phyloP scores from a whole-genome alignment of 2,797 vertebrate genomes.

The Typhlichthys eigenmanni region DNA sequence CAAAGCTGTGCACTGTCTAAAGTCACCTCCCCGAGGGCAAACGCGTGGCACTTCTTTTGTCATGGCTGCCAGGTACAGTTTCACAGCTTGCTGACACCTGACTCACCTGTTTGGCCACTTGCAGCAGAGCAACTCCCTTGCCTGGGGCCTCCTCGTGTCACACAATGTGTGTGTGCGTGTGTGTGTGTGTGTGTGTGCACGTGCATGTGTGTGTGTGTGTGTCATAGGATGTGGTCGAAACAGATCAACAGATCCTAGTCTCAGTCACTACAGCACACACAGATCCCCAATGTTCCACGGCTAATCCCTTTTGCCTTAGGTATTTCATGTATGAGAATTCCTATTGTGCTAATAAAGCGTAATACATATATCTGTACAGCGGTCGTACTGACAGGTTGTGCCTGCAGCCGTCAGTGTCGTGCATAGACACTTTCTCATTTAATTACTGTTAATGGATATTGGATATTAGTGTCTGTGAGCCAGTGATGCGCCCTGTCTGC shows the following conservation, averaged over 20 bases:
- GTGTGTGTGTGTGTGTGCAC: conserved; percentile 47
- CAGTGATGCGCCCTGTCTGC: conserved; percentile 10
- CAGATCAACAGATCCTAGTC: conserved; percentile 53
- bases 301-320: conserved; percentile 35
- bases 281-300: conserved; percentile 29
- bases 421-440: conserved; percentile 2
- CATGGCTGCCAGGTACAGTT: conserved; percentile 57
- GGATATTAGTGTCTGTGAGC: background rate
- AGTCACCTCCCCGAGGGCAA: conserved; percentile 47
- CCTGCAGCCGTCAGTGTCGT: conserved; percentile 7
- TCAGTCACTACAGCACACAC: conserved; percentile 34
- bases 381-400: conserved; percentile 27
- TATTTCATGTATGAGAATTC: conserved; percentile 34
- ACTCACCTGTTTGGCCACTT: conserved; percentile 75
- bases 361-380: conserved; percentile 45
- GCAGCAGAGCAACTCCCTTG: conserved; percentile 40
- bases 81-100: conserved; percentile 59
- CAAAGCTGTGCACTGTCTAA: conserved; percentile 15
- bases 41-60: conserved; percentile 68
- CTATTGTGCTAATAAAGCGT: conserved; percentile 31
- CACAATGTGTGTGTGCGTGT: background rate
- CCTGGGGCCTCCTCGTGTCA: conserved; percentile 23
- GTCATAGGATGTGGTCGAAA: conserved; percentile 63
- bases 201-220: conserved; percentile 23
- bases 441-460: background rate